phyloP scores from a whole-genome alignment of 2,797 vertebrate species.

The Ibycter americanus region DNA sequence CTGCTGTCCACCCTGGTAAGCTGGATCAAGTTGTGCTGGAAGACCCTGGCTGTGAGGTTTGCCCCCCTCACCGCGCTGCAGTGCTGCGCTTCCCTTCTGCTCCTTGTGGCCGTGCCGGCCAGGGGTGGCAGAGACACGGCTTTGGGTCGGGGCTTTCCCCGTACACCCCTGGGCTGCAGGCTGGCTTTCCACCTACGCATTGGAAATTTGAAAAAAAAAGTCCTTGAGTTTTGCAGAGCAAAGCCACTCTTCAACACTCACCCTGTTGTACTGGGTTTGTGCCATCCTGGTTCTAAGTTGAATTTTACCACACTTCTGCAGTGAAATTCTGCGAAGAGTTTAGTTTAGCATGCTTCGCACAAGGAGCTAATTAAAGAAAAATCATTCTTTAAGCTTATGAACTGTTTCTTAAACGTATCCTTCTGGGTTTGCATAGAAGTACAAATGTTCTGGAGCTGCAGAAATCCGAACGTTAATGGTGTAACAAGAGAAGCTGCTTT shows the following conservation, averaged over 20 bases:
- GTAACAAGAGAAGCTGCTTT: neutral
- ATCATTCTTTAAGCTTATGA: neutral
- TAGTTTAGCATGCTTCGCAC: neutral
- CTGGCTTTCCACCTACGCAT: neutral
- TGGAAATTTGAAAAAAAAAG: too few species aligned
- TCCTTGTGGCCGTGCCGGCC: neutral
- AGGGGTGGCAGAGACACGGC: neutral
- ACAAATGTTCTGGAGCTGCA: neutral
- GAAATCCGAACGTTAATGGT: neutral
- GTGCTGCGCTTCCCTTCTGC: neutral
- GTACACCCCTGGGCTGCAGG: neutral
- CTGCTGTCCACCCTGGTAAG: neutral
- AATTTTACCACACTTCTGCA: neutral
- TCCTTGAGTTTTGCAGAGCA: neutral
- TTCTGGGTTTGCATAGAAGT: neutral
- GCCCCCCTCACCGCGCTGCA: fast-evolving
- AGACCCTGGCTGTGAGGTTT: neutral
- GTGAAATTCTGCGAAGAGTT: neutral
- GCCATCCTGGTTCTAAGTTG: neutral
- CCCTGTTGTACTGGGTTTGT: neutral
- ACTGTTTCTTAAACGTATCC: neutral
- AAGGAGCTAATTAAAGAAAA: neutral
- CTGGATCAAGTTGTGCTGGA: fast-evolving
- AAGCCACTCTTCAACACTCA: neutral
- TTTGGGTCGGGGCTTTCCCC: neutral